Conservation (phyloP, 1,140 invertebrate genomes). For the Gonioctena quinquepunctata region DNA sequence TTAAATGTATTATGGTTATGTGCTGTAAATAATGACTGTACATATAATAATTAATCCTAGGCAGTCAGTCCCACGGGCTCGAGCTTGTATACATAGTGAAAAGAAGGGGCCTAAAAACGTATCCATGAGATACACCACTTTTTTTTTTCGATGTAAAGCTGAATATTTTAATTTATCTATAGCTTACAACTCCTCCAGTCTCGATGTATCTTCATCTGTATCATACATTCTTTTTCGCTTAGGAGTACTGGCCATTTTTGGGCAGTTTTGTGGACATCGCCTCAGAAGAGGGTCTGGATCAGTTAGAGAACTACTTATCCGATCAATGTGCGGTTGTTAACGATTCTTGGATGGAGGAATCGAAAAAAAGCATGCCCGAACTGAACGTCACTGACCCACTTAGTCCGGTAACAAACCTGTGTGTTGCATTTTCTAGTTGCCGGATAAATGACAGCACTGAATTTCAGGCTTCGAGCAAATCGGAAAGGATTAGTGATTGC, state of each 20-base stretch:
- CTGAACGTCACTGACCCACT: slow-evolving; percentile 26
- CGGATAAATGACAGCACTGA: slow-evolving; percentile 51
- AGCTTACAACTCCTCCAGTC: no score
- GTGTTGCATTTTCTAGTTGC: slow-evolving; percentile 60
- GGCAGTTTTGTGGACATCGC: slow-evolving; percentile 77
- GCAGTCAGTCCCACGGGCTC: no score
- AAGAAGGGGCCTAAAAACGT: no score
- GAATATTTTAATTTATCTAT: not conserved
- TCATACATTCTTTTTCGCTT: no score
- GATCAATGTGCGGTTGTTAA: not conserved
- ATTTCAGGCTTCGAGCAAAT: not conserved
- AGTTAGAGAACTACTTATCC: not conserved
- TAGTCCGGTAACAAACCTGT: slow-evolving; percentile 63
- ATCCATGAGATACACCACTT: no score
- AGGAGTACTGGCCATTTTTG: slow-evolving; percentile 89
- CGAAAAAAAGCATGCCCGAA: not conserved
- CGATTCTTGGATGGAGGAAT: not conserved
- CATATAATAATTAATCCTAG: no score
- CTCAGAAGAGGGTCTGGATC: slow-evolving; percentile 68
- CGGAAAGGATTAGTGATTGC: slow-evolving; percentile 18
- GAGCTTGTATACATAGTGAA: no score
- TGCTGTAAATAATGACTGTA: no score
- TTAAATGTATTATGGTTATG: no score
- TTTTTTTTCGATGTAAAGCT: not conserved
- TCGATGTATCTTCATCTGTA: no score